phyloP scores from a whole-genome alignment of 2,888 invertebrate species.

The Orgyia antiqua region DNA sequence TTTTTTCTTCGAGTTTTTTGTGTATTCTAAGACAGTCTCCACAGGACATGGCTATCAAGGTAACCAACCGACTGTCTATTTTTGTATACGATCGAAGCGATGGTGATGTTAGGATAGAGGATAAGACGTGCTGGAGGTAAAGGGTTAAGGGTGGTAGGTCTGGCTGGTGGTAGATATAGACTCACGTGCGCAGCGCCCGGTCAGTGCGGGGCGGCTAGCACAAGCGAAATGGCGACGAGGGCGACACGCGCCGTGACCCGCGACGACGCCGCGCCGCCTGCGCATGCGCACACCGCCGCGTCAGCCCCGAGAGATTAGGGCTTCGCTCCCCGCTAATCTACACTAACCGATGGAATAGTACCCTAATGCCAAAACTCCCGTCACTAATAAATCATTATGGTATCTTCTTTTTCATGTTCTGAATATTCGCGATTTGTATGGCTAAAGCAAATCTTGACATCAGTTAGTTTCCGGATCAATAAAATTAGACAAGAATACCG shows the following conservation, averaged over 20 bases:
- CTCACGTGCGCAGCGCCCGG: slow-evolving; percentile 70
- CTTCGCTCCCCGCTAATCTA: neutral
- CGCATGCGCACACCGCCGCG: slow-evolving; percentile 41
- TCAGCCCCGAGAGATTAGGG: neutral
- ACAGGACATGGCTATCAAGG: too few species aligned
- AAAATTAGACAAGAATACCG: too few species aligned
- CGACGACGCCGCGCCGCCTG: slow-evolving; percentile 66
- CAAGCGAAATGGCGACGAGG: slow-evolving; percentile 55
- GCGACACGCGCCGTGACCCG: slow-evolving; percentile 55
- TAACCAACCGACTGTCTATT: slow-evolving; percentile 11
- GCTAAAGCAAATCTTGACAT: too few species aligned
- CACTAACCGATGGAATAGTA: slow-evolving; percentile 17
- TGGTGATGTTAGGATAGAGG: slow-evolving; percentile 24
- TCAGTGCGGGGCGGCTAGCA: slow-evolving; percentile 71
- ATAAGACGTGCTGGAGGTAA: slow-evolving; percentile 9
- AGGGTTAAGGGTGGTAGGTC: slow-evolving; percentile 12
- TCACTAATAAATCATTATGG: neutral
- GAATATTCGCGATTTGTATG: too few species aligned
- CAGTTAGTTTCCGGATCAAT: too few species aligned
- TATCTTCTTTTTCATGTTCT: too few species aligned
- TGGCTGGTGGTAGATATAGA: slow-evolving; percentile 31
- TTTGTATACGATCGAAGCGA: slow-evolving; percentile 12
- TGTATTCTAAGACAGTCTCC: too few species aligned
- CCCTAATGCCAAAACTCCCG: slow-evolving; percentile 1
- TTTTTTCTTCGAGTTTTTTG: too few species aligned